A percentile compares a stretch with the other conserved stretches of the same genome.
phyloP scores from a whole-genome alignment of 2,113 vertebrate species.

The Dipodomys merriami region DNA sequence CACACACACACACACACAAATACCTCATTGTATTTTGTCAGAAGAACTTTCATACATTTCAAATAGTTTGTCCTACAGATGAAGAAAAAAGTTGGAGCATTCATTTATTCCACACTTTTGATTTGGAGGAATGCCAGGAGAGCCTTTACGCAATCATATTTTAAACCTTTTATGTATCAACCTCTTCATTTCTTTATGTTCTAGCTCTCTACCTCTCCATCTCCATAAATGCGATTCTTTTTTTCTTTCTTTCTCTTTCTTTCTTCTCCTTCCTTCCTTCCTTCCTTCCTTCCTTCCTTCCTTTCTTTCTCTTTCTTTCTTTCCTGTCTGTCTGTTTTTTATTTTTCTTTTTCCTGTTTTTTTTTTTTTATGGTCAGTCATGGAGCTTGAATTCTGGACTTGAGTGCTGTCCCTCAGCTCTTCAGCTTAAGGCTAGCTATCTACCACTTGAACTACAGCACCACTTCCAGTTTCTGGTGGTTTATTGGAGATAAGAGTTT shows the following conservation, averaged over 20 bases:
- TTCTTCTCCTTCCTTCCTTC: background rate
- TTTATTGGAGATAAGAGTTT: too few relatives aligned
- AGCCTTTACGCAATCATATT: background rate
- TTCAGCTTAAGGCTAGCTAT: too few relatives aligned
- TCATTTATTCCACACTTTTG: background rate
- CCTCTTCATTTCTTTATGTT: background rate
- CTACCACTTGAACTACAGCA: too few relatives aligned
- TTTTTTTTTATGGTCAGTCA: too few relatives aligned
- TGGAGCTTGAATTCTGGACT: too few relatives aligned
- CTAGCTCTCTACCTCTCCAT: background rate
- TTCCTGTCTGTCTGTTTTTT: too few relatives aligned
- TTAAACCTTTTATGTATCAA: rapidly evolving
- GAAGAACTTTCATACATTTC: background rate
- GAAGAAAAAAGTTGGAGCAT: background rate
- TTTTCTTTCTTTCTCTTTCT: background rate
- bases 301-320: too few relatives aligned
- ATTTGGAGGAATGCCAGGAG: background rate
- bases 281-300: too few relatives aligned
- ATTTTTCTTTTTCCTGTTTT: too few relatives aligned
- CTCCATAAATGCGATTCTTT: background rate
- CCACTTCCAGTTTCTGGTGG: too few relatives aligned
- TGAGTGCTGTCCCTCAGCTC: too few relatives aligned
- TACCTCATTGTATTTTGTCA: background rate
- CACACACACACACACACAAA: background rate
- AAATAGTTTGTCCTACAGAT: background rate